A percentile compares a stretch with the other conserved stretches of the same genome.
phyloP scores from a whole-genome alignment of 2,797 vertebrate species.

The Dallia pectoralis region DNA sequence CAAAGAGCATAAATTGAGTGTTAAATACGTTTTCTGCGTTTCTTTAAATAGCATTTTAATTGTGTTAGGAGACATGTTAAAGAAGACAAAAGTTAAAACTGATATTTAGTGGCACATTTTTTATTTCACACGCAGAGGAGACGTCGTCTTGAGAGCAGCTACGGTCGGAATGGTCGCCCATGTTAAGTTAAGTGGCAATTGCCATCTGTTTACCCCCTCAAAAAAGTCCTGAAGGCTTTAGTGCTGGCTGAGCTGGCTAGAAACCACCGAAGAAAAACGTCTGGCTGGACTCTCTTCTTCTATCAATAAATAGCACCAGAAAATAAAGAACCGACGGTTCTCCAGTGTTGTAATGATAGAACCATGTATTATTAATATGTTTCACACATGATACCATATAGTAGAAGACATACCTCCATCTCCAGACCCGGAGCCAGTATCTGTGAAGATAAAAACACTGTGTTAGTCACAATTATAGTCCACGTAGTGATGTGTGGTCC shows the following conservation, averaged over 20 bases:
- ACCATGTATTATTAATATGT: neutral
- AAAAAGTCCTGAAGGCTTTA: no score
- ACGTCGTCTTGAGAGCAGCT: no score
- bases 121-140: neutral
- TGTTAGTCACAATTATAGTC: neutral
- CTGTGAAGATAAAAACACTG: conserved; percentile 56
- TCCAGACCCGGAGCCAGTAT: conserved; percentile 91
- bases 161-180: no score
- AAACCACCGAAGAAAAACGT: no score
- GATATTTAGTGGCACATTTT: neutral
- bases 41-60: neutral
- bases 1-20: neutral
- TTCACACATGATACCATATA: neutral
- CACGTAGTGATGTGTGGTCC: no score
- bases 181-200: no score
- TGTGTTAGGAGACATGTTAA: neutral
- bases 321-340: no score
- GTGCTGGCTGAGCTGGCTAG: no score
- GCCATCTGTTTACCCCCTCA: no score
- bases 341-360: neutral
- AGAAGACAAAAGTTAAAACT: neutral
- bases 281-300: no score
- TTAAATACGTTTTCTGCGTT: conserved; percentile 3
- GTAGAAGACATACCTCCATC: conserved; percentile 81
- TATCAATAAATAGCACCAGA: no score